A percentile compares a stretch with the other conserved stretches of the same genome.
Conservation (phyloP, 2,888 invertebrate genomes). For the Muschampia plurimacula region DNA sequence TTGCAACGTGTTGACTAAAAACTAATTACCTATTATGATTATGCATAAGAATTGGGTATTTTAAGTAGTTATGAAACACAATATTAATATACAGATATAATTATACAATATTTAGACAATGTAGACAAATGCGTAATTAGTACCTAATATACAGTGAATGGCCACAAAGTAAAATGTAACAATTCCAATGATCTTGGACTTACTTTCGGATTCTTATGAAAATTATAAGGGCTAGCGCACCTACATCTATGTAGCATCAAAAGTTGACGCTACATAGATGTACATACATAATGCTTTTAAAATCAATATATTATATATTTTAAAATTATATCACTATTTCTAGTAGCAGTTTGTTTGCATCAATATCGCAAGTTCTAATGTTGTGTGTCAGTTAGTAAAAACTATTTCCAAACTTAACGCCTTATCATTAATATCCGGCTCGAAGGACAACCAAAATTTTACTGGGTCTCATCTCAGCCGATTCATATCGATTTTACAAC, state of each 20-base stretch:
- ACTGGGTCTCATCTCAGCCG: neutral
- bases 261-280: too few relatives aligned
- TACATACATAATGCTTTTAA: too few relatives aligned
- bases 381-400: too few relatives aligned
- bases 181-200: neutral
- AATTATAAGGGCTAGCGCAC: too few relatives aligned
- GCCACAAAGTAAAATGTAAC: neutral
- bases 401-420: too few relatives aligned
- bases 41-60: conserved; percentile 60
- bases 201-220: neutral
- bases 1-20: conserved; percentile 77
- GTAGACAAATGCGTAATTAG: conserved; percentile 15
- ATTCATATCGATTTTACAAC: neutral
- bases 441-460: too few relatives aligned
- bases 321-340: too few relatives aligned
- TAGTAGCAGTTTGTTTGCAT: too few relatives aligned
- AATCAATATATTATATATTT: too few relatives aligned
- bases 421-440: too few relatives aligned
- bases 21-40: conserved; percentile 64
- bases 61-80: conserved; percentile 48
- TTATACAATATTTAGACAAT: neutral
- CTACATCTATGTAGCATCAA: too few relatives aligned
- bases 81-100: conserved; percentile 6
- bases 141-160: neutral
- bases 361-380: too few relatives aligned